Evolutionary conservation across 2,797 vertebrate genomes (phyloP), one percentile per base, ranked within the genome.

Genomic region (Ispidina lecontei): DNA sequence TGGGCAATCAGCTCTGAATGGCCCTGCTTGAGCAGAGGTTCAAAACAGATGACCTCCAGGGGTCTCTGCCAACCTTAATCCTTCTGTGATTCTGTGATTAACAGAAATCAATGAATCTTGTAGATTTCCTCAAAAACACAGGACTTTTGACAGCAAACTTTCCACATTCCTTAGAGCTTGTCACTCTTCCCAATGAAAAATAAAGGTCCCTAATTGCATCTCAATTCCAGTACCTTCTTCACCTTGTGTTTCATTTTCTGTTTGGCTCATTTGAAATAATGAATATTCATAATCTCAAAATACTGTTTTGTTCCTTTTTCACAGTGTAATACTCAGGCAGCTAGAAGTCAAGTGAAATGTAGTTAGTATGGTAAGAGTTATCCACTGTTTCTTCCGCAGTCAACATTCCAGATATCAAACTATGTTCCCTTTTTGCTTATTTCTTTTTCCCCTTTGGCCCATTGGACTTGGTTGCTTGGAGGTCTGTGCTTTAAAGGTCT

Each of bases 21-120:
- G 14, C 23, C 23, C 15, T 43, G 10, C 16, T 44, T 47, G 26
- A 74, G 16, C 1, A 67, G 8, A 5, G 1, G 3, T 0, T 14
- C 68, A 25, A n/a, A 69, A 10, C 19, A 13, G 35, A 10, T 22
- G 31, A 46, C 4, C 7, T 47, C 18, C 26, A 77, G 23, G 35
- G 4, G 11, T 47, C 26, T 41, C 14, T 74, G 39, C 12, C 41
- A 69, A 28, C 4, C 9, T 72, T 41, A 68, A 0, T 12, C 4
- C 3, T 85, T 51, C 68, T 37, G 9, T 67, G 25, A 44, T 49
- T 49, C 26, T 56, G 25, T 29, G 35, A 70, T n/a, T 29, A 60
- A 13, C 6, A 64, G 49, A 31, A 21, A 54, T 5, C 46, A 69
- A 44, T 54, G 62, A 62, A 51, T 55, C 18, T 28, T 47, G 14